phyloP scores from a whole-genome alignment of 2,797 vertebrate genomes.

The Microctenopoma lineatum region DNA sequence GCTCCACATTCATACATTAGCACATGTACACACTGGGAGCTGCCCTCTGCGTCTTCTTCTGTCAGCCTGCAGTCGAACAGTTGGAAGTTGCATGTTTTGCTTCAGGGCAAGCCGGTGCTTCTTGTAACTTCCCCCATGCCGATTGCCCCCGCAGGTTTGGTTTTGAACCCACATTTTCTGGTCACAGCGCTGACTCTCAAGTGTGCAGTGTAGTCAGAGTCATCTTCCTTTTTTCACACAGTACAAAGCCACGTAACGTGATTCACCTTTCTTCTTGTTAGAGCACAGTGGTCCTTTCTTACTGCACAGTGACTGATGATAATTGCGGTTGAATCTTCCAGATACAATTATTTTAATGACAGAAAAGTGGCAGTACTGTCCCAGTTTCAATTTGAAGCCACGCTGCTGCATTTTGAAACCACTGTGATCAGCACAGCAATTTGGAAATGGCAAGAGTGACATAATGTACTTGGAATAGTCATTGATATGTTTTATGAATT shows the following conservation, averaged over 20 bases:
- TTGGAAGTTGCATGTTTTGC: constrained; percentile 15
- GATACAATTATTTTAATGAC: background rate
- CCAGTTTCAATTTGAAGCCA: background rate
- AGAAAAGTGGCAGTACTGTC: too few relatives aligned
- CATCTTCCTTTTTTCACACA: background rate
- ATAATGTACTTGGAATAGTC: background rate
- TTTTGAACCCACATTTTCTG: constrained; percentile 24
- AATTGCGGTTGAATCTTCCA: background rate
- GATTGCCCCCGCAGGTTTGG: constrained; percentile 6
- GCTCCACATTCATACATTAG: constrained; percentile 3
- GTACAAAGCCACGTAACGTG: background rate
- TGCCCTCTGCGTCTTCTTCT: constrained; percentile 5
- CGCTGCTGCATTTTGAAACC: background rate
- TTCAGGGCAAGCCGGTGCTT: constrained; percentile 31
- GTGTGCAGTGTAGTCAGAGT: constrained; percentile 18
- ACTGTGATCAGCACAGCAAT: background rate
- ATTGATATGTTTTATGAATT: background rate
- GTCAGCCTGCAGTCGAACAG: constrained; percentile 13
- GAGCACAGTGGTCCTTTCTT: background rate
- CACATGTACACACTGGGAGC: constrained; percentile 21
- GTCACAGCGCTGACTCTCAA: background rate
- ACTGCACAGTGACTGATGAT: background rate
- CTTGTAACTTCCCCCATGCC: constrained; percentile 19
- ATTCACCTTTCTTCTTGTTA: constrained; percentile 7
- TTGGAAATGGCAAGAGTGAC: background rate